Percentiles rank a stretch among this genome's conserved stretches.
Conservation (phyloP, 2,797 vertebrate species). For the Neosalanx taihuensis region DNA sequence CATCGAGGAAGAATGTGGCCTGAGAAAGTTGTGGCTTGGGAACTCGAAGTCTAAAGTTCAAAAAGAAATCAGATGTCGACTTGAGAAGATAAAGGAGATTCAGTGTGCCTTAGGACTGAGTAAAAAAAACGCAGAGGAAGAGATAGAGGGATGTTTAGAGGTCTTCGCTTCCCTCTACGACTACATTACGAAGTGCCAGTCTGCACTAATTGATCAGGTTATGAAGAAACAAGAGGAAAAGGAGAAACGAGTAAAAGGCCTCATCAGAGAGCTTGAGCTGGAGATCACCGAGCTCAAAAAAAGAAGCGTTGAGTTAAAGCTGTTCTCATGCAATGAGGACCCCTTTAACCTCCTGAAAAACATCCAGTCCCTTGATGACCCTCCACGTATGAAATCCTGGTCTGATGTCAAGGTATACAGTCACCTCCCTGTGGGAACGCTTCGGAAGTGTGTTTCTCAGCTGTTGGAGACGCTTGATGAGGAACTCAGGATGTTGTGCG, state of each 20-base stretch:
- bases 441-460: slow-evolving; percentile 1
- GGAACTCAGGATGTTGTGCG: not conserved
- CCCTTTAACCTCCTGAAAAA: slow-evolving; percentile 4
- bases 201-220: slow-evolving; percentile 2
- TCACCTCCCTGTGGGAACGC: not conserved
- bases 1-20: not conserved
- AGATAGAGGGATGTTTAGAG: slow-evolving; percentile 38
- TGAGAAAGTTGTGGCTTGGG: not conserved
- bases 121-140: slow-evolving; percentile 31
- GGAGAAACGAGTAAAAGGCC: not conserved
- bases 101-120: slow-evolving; percentile 13
- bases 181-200: slow-evolving; percentile 29
- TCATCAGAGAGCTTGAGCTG: slow-evolving; percentile 5
- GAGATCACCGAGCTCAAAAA: not conserved
- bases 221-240: slow-evolving; percentile 27
- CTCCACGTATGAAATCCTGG: slow-evolving; percentile 2
- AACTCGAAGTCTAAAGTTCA: not conserved
- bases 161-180: slow-evolving; percentile 37
- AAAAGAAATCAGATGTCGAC: slow-evolving; percentile 20
- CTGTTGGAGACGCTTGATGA: not conserved
- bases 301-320: not conserved
- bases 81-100: slow-evolving; percentile 16
- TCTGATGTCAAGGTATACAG: slow-evolving; percentile 7
- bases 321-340: slow-evolving; percentile 4
- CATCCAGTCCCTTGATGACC: not conserved